phyloP scores from a whole-genome alignment of 2,888 invertebrate species.

The Erebia epiphron region DNA sequence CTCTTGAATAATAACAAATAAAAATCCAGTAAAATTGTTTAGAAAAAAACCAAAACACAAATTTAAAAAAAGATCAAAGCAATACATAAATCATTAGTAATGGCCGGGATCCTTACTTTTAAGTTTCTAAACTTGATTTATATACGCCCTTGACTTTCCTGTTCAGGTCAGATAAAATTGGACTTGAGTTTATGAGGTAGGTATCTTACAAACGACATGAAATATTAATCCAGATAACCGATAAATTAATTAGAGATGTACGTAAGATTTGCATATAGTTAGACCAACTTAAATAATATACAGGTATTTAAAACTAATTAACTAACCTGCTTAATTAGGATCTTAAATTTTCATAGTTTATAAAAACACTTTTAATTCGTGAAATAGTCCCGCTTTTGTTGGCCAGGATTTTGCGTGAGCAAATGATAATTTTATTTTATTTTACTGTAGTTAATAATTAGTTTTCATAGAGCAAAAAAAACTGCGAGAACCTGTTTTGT shows the following conservation, averaged over 20 bases:
- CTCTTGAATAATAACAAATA: too few relatives aligned
- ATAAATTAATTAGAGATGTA: not conserved
- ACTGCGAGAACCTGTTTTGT: too few relatives aligned
- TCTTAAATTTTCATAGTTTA: too few relatives aligned
- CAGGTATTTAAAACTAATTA: too few relatives aligned
- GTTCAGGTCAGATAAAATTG: constrained; percentile 21
- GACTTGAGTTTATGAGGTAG: not conserved
- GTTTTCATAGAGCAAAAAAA: too few relatives aligned
- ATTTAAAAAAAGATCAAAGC: not conserved
- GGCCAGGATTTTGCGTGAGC: too few relatives aligned
- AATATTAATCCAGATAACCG: not conserved
- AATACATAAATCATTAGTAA: constrained; percentile 5
- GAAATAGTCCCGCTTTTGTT: too few relatives aligned
- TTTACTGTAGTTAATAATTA: too few relatives aligned
- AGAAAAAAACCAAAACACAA: not conserved
- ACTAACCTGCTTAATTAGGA: too few relatives aligned
- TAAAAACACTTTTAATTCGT: too few relatives aligned
- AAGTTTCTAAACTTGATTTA: constrained; percentile 21
- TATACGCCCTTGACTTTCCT: constrained; percentile 25
- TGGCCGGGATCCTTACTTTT: not conserved
- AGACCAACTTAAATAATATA: too few relatives aligned
- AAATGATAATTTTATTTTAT: too few relatives aligned
- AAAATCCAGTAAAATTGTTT: not conserved
- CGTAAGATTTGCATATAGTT: not conserved
- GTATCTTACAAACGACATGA: not conserved